These are phyloP conservation scores for Helicoverpa armigera DNA, from an alignment of 1,140 invertebrate genomes.

Conservation along the genomic window DNA sequence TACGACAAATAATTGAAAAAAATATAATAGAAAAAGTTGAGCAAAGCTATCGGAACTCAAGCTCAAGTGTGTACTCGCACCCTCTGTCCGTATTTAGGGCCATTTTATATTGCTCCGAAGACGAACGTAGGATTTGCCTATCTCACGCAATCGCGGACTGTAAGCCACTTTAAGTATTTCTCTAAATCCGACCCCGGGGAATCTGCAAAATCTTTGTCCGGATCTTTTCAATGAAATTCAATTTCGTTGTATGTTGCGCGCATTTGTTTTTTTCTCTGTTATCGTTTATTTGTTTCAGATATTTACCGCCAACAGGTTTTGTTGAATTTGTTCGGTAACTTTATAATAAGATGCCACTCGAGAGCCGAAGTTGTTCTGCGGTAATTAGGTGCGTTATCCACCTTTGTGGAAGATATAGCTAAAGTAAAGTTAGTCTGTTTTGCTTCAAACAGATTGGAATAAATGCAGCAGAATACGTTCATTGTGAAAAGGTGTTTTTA, in stretches of 20 bases:
- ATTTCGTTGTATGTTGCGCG: conserved; percentile 62
- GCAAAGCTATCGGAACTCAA: background rate
- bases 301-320: background rate
- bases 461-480: too few relatives aligned
- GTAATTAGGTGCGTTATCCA: background rate
- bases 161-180: conserved; percentile 73
- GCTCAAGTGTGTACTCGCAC: background rate
- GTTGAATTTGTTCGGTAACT: conserved; percentile 11
- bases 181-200: conserved; percentile 66
- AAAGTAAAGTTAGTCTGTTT: background rate
- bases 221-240: conserved; percentile 75
- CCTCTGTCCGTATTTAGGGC: conserved; percentile 58
- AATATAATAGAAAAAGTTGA: background rate
- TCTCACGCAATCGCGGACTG: conserved; percentile 69
- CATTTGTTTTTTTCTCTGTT: conserved; percentile 52
- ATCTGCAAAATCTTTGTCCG: conserved; percentile 70
- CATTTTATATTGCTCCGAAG: conserved; percentile 61
- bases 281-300: conserved; percentile 51
- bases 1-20: background rate
- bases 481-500: too few relatives aligned
- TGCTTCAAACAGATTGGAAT: too few relatives aligned
- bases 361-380: background rate
- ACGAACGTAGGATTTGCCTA: conserved; percentile 70
- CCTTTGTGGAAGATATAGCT: background rate
- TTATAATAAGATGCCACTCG: background rate